Base-by-base conservation (phyloP, 2,888 invertebrate genomes). In the Drosophila lacicola region DNA sequence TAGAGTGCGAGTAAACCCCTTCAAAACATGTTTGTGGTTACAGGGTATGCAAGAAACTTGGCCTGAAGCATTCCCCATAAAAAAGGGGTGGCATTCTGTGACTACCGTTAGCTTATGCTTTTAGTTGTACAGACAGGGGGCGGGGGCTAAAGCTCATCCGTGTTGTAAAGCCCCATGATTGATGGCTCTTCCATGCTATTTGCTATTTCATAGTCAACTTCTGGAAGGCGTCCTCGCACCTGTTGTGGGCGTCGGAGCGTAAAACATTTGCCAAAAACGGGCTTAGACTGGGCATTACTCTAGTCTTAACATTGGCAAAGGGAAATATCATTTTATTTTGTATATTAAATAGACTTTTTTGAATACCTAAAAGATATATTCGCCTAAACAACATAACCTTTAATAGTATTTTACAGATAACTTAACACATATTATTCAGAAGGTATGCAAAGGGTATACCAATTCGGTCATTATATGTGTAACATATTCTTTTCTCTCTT, bases 101-200 rank as follows among this genome's bases (percentile, higher is more conserved):
- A 78, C 77, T 66, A 60, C 58, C 72, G 51, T 53, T 66, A 68
- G 68, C 82, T 80, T 82, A 85, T 85, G 78, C 61, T 63, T 47
- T 42, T 55, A 47, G 47, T 21, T 58, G 56, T 21, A 8, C 29
- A 29, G 8, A 29, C 29, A 29, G 29, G 29, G 29, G 29, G 3
- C 5, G 39, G 36, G 41, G 44, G 25, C 34, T 44, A n/a, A 54
- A 56, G 70, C 74, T 74, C 70, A 78, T 49, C 70, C 65, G 39
- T 50, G 61, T 57, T 62, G 50, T 51, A 71, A 83, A 70, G 55
- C 68, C 66, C 19, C 55, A 67, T 75, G 84, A 84, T 84, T 84
- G 87, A 84, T 84, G 74, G 70, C 62, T 61, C 58, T 58, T 57
- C 51, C 49, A 47, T 70, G 63, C 45, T 41, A 63, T 19, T 73